Evolutionary conservation across 2,888 invertebrate species (phyloP), one percentile per base, ranked within the genome.

Genomic region (Drosophila nr. medialis): DNA sequence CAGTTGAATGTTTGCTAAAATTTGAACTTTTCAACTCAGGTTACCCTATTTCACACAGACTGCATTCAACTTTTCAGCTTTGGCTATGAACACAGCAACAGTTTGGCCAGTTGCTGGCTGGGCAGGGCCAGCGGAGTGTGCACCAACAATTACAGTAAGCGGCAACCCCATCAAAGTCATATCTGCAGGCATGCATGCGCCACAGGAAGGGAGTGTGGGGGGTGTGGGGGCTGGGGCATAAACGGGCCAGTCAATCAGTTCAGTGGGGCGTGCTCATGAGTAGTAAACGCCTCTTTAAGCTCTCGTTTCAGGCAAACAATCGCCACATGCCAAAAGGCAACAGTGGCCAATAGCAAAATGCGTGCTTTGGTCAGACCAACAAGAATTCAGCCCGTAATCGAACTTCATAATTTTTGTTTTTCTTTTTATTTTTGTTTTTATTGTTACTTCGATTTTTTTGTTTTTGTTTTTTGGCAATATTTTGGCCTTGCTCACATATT

Each of bases 201-300:
- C 72, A 67, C 66, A 49, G 29, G 50, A n/a, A n/a, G n/a, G n/a
- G n/a, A n/a, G 18, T 15, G 34, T 30, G 45, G 11, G 4, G 1
- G 2, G 0, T 0, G 2, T 21, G 7, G 2, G 3, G 13, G 4
- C 6, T 1, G 24, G 24, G 4, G 27, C 24, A 10, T 34, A 18
- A 15, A 36, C 18, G 27, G 55, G 34, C 40, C 60, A 54, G 49
- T 63, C 74, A 72, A 56, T 51, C 36, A 45, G 69, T 62, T 56
- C 84, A 75, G 62, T 72, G 78, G 68, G 64, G 75, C 83, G 73
- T 86, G 83, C 75, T 79, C 61, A 72, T 74, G 86, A 75, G 72
- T 81, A 77, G 81, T 88, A 86, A 82, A 88, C 81, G 83, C 81
- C 74, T 76, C 88, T 86, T 88, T 81, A 85, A 90, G 90, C 76